Evolutionary conservation across 2,888 invertebrate genomes (phyloP).

Genomic region (Glyphotaelius pellucidus): DNA sequence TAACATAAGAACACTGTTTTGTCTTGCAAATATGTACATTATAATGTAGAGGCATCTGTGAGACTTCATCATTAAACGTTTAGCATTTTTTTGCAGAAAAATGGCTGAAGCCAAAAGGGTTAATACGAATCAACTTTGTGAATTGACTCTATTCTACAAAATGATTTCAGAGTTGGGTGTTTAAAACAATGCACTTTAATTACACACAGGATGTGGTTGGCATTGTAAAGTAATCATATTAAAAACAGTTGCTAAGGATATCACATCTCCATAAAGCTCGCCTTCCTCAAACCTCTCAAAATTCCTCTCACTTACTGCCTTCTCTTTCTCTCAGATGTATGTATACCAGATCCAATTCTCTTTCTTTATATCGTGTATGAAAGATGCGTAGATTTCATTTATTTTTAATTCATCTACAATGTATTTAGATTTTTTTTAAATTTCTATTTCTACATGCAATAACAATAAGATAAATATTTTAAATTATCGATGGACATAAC

Average conservation of each 20-base stretch:
- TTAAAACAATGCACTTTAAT: neutral
- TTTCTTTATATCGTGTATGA: slow-evolving; percentile 7
- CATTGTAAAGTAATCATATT: slow-evolving; percentile 21
- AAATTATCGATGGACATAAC: neutral
- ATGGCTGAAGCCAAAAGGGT: neutral
- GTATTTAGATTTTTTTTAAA: neutral
- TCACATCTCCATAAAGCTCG: slow-evolving; percentile 44
- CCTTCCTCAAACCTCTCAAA: neutral
- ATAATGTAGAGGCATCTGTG: neutral
- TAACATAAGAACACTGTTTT: neutral
- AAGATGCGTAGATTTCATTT: neutral
- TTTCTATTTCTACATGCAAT: slow-evolving; percentile 13
- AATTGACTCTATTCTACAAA: neutral
- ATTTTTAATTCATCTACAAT: neutral
- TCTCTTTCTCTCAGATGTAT: neutral
- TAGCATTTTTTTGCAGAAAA: neutral
- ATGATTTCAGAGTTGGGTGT: neutral
- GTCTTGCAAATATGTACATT: neutral
- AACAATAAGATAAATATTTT: slow-evolving; percentile 16
- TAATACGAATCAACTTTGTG: neutral
- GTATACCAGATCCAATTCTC: slow-evolving; percentile 16
- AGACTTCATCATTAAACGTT: neutral
- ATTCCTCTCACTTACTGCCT: neutral
- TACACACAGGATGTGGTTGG: neutral
- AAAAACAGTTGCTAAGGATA: slow-evolving; percentile 42